A percentile compares a stretch with the other conserved stretches of the same genome.
Conservation (phyloP, 1,140 invertebrate genomes). For the Sarcophaga peregrina region DNA sequence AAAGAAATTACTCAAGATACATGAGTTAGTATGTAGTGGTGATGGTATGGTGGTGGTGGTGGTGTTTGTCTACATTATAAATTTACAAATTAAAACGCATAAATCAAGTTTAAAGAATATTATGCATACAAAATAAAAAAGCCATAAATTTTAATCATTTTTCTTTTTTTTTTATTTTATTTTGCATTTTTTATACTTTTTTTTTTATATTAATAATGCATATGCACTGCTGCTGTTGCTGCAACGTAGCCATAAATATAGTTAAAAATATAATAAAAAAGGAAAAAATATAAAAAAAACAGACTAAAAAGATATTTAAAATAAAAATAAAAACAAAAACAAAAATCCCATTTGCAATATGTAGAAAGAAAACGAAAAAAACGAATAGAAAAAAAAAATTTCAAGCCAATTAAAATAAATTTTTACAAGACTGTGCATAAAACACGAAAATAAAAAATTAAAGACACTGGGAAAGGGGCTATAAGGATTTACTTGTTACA, state of each 20-base stretch:
- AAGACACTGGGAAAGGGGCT: conserved; percentile 19
- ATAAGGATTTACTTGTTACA: conserved; percentile 35
- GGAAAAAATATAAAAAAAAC: neutral
- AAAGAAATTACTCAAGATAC: neutral
- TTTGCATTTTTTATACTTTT: conserved; percentile 24
- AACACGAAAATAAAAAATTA: conserved; percentile 8
- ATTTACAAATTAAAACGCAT: conserved; percentile 37
- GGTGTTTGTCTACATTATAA: neutral
- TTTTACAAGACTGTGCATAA: conserved; percentile 3
- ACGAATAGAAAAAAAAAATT: conserved; percentile 13
- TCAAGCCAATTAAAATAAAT: conserved; percentile 40
- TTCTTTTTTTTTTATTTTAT: neutral
- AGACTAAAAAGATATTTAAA: neutral
- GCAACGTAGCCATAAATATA: neutral
- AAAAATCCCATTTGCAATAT: too few species aligned
- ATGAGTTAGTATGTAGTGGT: too few species aligned
- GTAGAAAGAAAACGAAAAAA: neutral
- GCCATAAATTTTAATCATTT: conserved; percentile 26
- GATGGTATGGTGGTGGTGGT: too few species aligned
- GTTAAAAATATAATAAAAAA: neutral
- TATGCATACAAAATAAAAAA: conserved; percentile 42
- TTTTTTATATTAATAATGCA: conserved; percentile 30
- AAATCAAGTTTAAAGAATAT: conserved; percentile 36
- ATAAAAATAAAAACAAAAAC: too few species aligned
- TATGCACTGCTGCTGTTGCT: neutral